Base-by-base conservation (phyloP, 2,113 vertebrate genomes). In the Coptodon rendalli region DNA sequence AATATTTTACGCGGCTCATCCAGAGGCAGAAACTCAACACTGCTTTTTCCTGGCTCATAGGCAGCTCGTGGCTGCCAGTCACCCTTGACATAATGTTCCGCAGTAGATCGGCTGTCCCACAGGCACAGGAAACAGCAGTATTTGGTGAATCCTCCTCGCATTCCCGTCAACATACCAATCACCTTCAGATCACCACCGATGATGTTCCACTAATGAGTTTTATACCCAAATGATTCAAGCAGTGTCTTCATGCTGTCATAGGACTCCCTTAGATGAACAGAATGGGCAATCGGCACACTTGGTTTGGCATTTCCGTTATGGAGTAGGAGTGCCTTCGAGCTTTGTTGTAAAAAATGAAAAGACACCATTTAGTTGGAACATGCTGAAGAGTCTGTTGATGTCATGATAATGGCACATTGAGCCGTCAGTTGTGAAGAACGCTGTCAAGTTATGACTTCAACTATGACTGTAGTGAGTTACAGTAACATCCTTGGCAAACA, bases 51-150 rank as follows among this genome's bases (percentile, higher is more conserved):
- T 63, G 17, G 59, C 31, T 36, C 59, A 63, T 12, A 63, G 59
- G 9, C 17, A 63, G 36, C 59, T n/a, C 2, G 1, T 63, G 31
- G 59, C 31, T 63, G 59, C 59, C 59, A 36, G 59, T 19, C 29
- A 63, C 9, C 2, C 59, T n/a, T 0, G 9, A 36, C 31, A 63
- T 63, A 36, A 63, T 63, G 17, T 63, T 63, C 59, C 2, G 0
- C 59, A 31, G 5, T 31, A 31, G 57, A 59, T 17, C 5, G 1
- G 57, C 57, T 59, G 27, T 59, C 57, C 57, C 57, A 59, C 57
- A 59, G 57, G 27, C 8, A 59, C 57, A 59, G 57, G 27, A 59
- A 59, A 59, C 27, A 22, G 10, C 5, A 59, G 27, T 59, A 59
- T 59, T 31, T 31, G 57, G 14, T 2, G 27, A 59, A 59, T 59